A percentile compares a stretch with the other conserved stretches of the same genome.
These are phyloP conservation scores for Parasteatoda tepidariorum DNA, from an alignment of 1,140 invertebrate species.

Conservation along the genomic window DNA sequence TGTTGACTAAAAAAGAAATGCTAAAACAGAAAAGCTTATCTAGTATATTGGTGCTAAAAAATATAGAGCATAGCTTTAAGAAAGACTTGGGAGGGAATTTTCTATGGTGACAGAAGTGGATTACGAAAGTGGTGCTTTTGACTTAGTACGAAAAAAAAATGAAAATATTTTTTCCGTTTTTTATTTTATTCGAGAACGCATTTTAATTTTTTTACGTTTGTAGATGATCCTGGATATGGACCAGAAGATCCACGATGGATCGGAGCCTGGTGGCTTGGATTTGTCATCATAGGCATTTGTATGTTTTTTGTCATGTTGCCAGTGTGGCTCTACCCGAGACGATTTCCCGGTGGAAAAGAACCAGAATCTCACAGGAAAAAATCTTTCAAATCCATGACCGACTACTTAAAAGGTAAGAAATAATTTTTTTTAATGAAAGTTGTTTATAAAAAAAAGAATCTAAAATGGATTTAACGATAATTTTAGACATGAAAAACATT, in stretches of 20 bases:
- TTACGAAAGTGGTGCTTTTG: too few relatives aligned
- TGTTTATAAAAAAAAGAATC: too few relatives aligned
- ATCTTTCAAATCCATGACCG: background rate
- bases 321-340: slow-evolving; percentile 46
- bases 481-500: slow-evolving; percentile 68
- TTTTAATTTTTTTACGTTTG: background rate
- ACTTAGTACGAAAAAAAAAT: too few relatives aligned
- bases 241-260: slow-evolving; percentile 63
- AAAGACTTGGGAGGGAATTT: too few relatives aligned
- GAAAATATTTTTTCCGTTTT: background rate
- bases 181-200: background rate
- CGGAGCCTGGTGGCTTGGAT: slow-evolving; percentile 65
- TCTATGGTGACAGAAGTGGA: too few relatives aligned
- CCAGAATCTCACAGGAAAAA: background rate
- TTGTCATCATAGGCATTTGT: slow-evolving; percentile 55
- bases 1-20: too few relatives aligned
- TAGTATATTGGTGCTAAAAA: too few relatives aligned
- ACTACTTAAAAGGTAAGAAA: background rate
- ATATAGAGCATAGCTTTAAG: too few relatives aligned
- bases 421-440: too few relatives aligned
- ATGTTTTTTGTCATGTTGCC: slow-evolving; percentile 58
- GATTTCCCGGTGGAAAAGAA: background rate
- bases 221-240: slow-evolving; percentile 42
- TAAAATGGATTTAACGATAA: too few relatives aligned
- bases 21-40: too few relatives aligned